Evolutionary conservation across 2,797 vertebrate genomes (phyloP).

Genomic region (Champsocephalus esox): DNA sequence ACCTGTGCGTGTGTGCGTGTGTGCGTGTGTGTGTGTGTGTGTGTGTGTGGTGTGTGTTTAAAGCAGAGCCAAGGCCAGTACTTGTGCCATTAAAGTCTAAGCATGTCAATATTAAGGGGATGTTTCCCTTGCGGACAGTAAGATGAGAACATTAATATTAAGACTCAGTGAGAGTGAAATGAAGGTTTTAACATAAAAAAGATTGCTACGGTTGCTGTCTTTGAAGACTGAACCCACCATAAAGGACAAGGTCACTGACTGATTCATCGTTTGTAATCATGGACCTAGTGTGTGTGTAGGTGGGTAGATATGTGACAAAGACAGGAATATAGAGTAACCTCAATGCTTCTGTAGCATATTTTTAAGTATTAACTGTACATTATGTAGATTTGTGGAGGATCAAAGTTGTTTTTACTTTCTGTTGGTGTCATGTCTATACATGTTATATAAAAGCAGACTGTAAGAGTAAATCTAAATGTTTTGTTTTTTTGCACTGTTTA

Average conservation of each 20-base stretch:
- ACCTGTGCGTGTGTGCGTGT: conserved; percentile 26
- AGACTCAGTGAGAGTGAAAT: conserved; percentile 27
- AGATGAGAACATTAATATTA: conserved; percentile 39
- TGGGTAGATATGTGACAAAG: not conserved
- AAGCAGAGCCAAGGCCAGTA: conserved; percentile 48
- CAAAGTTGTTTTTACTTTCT: conserved; percentile 27
- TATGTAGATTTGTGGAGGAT: conserved; percentile 18
- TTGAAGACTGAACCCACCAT: conserved; percentile 15
- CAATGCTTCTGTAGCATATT: not conserved
- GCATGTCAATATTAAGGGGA: conserved; percentile 52
- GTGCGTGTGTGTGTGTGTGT: too few relatives aligned
- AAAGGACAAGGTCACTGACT: conserved; percentile 41
- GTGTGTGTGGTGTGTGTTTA: conserved; percentile 1
- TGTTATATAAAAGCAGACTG: conserved; percentile 38
- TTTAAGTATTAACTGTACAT: conserved; percentile 25
- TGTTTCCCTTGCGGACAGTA: conserved; percentile 31
- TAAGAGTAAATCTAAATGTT: conserved; percentile 2
- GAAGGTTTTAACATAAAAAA: conserved; percentile 40
- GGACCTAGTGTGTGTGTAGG: not conserved
- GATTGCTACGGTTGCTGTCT: conserved; percentile 12
- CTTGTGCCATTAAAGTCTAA: conserved; percentile 51
- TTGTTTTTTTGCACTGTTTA: conserved; percentile 17
- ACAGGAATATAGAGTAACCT: not conserved
- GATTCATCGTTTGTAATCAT: conserved; percentile 22
- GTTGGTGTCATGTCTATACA: conserved; percentile 18